phyloP scores from a whole-genome alignment of 2,888 invertebrate genomes.

The Plagiodera versicolora region DNA sequence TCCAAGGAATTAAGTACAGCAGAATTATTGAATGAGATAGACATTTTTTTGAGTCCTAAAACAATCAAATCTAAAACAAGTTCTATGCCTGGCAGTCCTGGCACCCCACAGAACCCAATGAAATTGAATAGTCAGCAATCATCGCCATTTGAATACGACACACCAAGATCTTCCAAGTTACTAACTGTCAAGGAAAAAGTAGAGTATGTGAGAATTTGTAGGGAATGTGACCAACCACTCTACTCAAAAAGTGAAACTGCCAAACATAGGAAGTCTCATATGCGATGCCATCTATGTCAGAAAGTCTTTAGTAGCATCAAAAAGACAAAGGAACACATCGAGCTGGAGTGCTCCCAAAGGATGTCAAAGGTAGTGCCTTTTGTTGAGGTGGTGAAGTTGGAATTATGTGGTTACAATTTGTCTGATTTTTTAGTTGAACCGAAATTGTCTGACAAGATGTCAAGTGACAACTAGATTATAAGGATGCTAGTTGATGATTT shows the following conservation, averaged over 20 bases:
- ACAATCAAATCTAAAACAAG: not conserved
- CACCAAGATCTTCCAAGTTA: constrained; percentile 14
- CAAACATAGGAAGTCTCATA: constrained; percentile 20
- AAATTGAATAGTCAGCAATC: not conserved
- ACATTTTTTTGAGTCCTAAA: not conserved
- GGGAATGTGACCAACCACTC: constrained; percentile 15
- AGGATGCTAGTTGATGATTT: too few species aligned
- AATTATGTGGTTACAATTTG: not conserved
- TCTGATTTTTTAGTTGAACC: not conserved
- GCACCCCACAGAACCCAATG: not conserved
- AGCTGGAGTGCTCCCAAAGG: constrained; percentile 16
- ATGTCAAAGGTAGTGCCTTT: constrained; percentile 4
- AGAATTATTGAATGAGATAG: not conserved
- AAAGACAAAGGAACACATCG: constrained; percentile 16
- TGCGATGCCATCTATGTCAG: constrained; percentile 23
- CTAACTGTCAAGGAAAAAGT: constrained; percentile 11
- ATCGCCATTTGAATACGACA: not conserved
- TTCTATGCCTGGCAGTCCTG: not conserved
- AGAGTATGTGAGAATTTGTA: constrained; percentile 18
- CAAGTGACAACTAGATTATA: too few species aligned
- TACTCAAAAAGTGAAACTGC: constrained; percentile 17
- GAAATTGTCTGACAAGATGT: not conserved
- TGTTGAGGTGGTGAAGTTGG: constrained; percentile 3
- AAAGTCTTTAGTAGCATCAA: constrained; percentile 22
- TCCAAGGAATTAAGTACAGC: not conserved